Base-by-base conservation (phyloP, 2,888 invertebrate species). In the Calliopum simillimum region DNA sequence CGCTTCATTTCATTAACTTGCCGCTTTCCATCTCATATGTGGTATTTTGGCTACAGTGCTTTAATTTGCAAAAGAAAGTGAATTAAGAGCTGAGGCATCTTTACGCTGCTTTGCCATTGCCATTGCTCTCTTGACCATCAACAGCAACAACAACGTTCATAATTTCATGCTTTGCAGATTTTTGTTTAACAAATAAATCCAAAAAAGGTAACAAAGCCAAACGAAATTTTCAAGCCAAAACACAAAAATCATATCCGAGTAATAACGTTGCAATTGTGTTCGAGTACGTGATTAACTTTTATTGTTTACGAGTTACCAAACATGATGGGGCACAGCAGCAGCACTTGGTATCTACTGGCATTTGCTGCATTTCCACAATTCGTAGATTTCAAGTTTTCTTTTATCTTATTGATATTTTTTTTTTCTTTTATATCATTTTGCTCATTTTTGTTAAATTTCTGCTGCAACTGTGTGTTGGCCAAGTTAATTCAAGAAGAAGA, bases 261-360 rank as follows among this genome's bases (percentile, higher is more conserved):
- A 59, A 61, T 61, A 53, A 41, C 64, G 21, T 19, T 41, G 43
- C 53, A 53, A 33, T 64, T 64, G 64, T 53, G 51, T 53, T 12
- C 41, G 33, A 14, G 58, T 47, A 66, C 66, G 66, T 66, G 66
- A 25, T 66, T 46, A 66, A 58, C 23, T 66, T 66, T 66, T 56
- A 56, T 66, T 66, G 33, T 66, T 47, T 44, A 46, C 19, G 43
- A 65, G 43, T 41, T 64, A 33, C 64, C 3, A 53, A 4, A 49
- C n/a, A 49, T 11, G 5, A 49, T 8, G n/a, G 19, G 53, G 23
- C 19, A 53, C 11, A 53, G 53, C 4, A 49, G 14, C 5, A 49
- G 14, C 53, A 53, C 12, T 14, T 6, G 1, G 53, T n/a, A 49
- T 4, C n/a, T 12, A 19, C 53, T 21, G 53, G 14, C 2, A 4